These are phyloP conservation scores for Meles meles DNA, from an alignment of 2,113 vertebrate species.

Conservation along the genomic window DNA sequence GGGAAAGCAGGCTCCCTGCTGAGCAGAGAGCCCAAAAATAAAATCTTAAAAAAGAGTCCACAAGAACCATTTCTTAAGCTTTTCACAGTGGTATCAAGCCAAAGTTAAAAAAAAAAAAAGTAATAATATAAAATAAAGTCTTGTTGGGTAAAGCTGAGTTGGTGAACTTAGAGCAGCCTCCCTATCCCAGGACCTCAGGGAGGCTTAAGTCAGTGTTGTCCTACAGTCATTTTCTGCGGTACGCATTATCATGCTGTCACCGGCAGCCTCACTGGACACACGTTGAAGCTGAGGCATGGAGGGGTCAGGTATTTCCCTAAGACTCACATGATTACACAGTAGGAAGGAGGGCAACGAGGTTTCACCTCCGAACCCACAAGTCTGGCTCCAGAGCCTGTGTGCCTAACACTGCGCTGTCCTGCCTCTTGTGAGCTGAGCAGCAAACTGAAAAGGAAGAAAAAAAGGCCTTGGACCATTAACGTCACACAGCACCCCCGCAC, in stretches of 20 bases:
- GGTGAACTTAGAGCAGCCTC: neutral
- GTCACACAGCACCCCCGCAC: too few species aligned
- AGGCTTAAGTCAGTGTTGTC: neutral
- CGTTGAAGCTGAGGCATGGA: neutral
- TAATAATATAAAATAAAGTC: neutral
- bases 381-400: neutral
- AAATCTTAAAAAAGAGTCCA: neutral
- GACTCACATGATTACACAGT: neutral
- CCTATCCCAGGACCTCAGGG: neutral
- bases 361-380: neutral
- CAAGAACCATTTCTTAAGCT: neutral
- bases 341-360: neutral
- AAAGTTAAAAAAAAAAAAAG: neutral
- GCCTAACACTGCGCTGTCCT: neutral
- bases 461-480: neutral
- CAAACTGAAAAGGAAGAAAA: neutral
- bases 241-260: neutral
- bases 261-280: too few species aligned
- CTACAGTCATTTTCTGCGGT: neutral
- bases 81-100: neutral
- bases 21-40: too few species aligned
- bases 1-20: too few species aligned
- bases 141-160: neutral
- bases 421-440: neutral
- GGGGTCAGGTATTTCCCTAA: neutral